These are phyloP conservation scores for Xenops minutus DNA, from an alignment of 2,797 vertebrate species.

Conservation along the genomic window DNA sequence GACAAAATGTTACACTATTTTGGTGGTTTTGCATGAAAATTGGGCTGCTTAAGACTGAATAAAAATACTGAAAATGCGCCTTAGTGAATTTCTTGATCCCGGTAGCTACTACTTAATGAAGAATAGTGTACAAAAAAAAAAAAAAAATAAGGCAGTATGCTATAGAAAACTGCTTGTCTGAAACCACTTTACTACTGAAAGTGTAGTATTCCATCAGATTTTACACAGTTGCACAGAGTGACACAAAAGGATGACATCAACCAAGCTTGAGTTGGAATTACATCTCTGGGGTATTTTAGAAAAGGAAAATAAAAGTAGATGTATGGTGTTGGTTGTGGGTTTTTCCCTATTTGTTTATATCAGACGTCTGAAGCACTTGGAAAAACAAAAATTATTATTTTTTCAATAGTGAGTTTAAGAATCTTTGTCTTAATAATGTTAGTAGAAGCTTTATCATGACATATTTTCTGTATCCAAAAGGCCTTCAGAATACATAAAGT, in stretches of 20 bases:
- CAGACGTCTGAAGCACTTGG: neutral
- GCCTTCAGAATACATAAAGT: constrained; percentile 19
- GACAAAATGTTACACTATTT: neutral
- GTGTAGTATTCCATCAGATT: neutral
- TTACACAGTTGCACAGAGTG: neutral
- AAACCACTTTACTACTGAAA: neutral
- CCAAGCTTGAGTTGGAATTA: neutral
- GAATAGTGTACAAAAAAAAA: neutral
- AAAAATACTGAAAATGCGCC: neutral
- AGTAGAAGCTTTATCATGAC: neutral
- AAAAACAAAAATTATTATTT: neutral
- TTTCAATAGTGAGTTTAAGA: neutral
- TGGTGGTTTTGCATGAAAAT: neutral
- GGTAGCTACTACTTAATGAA: neutral
- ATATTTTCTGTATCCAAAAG: neutral
- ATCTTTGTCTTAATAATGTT: neutral
- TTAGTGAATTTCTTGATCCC: neutral
- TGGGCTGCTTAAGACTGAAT: neutral
- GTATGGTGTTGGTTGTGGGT: neutral
- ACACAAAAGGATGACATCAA: neutral
- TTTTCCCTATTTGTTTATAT: neutral
- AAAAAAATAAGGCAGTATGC: neutral
- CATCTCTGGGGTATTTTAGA: neutral
- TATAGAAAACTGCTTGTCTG: neutral
- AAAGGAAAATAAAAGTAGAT: neutral